Base-by-base conservation (phyloP, 2,888 invertebrate species). In the Hesperia comma region DNA sequence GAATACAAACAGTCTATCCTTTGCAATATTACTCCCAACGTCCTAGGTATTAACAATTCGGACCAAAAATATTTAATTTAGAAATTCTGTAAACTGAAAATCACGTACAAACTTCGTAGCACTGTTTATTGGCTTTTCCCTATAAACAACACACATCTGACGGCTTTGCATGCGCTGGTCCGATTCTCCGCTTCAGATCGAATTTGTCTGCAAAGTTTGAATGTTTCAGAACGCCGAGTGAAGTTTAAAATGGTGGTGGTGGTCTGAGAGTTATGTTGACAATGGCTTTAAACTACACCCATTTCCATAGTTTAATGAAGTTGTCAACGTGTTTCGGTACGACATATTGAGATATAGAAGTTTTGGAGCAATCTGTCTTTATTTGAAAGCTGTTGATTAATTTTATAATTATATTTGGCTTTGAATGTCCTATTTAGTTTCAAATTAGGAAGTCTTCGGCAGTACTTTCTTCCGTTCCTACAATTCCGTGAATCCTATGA, bases 171-270 rank as follows among this genome's bases (percentile, higher is more conserved):
- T 81, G 74, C 76, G 73, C 72, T 72, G 80, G 83, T 83, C 85
- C 81, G 84, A 86, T 85, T 87, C 79, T 77, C 76, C 79, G 78
- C 79, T 79, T 67, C 75, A 85, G 88, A 91, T 91, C 89, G 91
- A 90, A 90, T 89, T 88, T 87, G 92, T 92, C 92, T 92, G 90
- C 90, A 85, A 92, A 92, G 92, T 92, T 92, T 89, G 88, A 87
- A 89, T 88, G 90, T 85, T 88, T 86, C 85, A 82, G 81, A 86
- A 82, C 77, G 82, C 77, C 77, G 55, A 77, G 74, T 75, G 76
- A 80, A 84, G 84, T 85, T 84, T 81, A 81, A 81, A 84, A 81
- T 79, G 81, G 77, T 79, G 75, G 79, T 79, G 75, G 79, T 70
- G 77, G 75, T 74, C 73, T 76, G 75, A 79, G 79, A 83, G 79